Evolutionary conservation across 2,797 vertebrate genomes (phyloP).

Genomic region (Oreonectes daqikongensis): DNA sequence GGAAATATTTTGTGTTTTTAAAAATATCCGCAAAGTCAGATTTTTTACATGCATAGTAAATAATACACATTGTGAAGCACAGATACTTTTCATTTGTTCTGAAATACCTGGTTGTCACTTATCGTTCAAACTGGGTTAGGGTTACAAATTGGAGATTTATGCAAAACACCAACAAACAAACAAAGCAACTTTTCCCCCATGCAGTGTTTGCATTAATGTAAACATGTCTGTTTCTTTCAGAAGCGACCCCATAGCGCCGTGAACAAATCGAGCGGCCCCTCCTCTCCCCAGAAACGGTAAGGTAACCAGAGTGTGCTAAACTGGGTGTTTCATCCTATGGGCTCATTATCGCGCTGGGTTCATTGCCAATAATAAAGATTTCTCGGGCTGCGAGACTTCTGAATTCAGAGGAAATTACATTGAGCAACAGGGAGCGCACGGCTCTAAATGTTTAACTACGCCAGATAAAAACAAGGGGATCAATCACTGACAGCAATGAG

Average conservation of each 20-base stretch:
- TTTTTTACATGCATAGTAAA: conserved; percentile 5
- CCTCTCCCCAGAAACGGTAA: conserved; percentile 47
- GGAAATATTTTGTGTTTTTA: not conserved
- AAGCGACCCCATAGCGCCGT: conserved; percentile 48
- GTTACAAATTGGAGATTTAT: too few relatives aligned
- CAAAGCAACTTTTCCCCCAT: conserved; percentile 28
- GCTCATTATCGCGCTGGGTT: conserved; percentile 64
- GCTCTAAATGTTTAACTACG: conserved; percentile 71
- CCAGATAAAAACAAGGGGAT: conserved; percentile 66
- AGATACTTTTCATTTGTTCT: not conserved
- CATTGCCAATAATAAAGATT: conserved; percentile 71
- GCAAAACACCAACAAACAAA: not conserved
- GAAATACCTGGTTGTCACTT: conserved; percentile 9
- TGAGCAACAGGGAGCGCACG: conserved; percentile 62
- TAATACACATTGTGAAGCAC: not conserved
- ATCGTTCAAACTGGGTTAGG: not conserved
- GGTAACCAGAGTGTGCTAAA: conserved; percentile 60
- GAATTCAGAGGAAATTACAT: conserved; percentile 69
- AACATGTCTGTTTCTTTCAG: conserved; percentile 54
- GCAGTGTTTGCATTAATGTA: conserved; percentile 50
- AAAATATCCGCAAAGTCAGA: too few relatives aligned
- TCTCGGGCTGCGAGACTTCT: conserved; percentile 63
- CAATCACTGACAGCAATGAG: conserved; percentile 64
- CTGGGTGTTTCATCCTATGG: conserved; percentile 65
- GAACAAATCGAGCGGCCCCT: conserved; percentile 39